Evolutionary conservation across 2,888 invertebrate species (phyloP).

Genomic region (Pyrrhosoma nymphula): DNA sequence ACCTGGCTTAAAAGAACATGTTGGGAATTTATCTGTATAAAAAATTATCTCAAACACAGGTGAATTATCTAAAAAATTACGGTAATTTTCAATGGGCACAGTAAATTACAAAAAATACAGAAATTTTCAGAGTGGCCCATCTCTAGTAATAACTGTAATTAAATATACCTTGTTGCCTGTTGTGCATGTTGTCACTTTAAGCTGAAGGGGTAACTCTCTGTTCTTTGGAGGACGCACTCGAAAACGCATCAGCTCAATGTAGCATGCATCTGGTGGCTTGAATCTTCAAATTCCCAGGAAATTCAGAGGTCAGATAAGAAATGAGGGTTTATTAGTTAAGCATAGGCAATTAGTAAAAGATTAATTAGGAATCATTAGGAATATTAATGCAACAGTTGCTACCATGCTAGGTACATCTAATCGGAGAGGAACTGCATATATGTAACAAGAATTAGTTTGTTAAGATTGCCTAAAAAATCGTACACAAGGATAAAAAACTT

Average conservation of each 20-base stretch:
- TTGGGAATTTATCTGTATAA: too few species aligned
- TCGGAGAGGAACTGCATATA: too few species aligned
- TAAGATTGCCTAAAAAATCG: neutral
- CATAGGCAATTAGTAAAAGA: neutral
- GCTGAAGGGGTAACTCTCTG: conserved; percentile 96
- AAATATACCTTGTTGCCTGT: conserved; percentile 87
- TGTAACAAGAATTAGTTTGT: too few species aligned
- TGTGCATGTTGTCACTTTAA: conserved; percentile 93
- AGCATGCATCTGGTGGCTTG: conserved; percentile 98
- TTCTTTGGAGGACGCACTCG: conserved; percentile 96
- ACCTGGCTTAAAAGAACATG: too few species aligned
- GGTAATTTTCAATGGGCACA: too few species aligned
- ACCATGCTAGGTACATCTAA: neutral
- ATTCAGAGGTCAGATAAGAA: conserved; percentile 44
- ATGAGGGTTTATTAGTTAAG: neutral
- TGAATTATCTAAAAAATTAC: too few species aligned
- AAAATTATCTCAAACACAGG: too few species aligned
- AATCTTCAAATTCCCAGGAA: conserved; percentile 81
- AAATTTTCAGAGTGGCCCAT: too few species aligned
- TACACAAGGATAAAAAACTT: too few species aligned
- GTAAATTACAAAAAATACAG: too few species aligned
- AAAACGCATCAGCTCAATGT: conserved; percentile 97
- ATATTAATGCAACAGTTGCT: neutral
- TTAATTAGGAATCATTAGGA: neutral
- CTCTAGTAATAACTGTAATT: too few species aligned